Evolutionary conservation across 2,113 vertebrate genomes (phyloP).

Genomic region (Elanoides forficatus): DNA sequence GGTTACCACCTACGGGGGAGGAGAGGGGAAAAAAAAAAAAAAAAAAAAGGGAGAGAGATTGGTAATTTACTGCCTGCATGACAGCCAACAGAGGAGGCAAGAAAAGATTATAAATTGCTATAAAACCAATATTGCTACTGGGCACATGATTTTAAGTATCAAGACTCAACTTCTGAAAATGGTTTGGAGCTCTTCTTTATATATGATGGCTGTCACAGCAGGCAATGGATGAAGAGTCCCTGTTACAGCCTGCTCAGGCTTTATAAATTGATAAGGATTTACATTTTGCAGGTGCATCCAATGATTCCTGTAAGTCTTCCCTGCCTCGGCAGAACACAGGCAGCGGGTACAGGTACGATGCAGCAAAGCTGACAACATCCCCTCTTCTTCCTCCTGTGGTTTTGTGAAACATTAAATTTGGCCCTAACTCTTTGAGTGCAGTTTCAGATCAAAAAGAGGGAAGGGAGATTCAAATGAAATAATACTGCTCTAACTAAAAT

Average conservation of each 20-base stretch:
- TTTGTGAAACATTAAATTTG: not conserved
- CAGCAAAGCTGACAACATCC: not conserved
- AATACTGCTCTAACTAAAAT: not conserved
- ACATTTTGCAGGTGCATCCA: not conserved
- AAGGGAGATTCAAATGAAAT: not conserved
- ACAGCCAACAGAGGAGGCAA: not conserved
- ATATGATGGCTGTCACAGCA: not conserved
- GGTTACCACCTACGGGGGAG: not conserved
- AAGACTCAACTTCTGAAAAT: not conserved
- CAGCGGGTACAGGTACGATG: accelerated
- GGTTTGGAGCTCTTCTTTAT: not conserved
- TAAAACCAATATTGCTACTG: not conserved
- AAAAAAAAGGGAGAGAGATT: not conserved
- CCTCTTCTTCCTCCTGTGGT: not conserved
- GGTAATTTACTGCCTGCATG: not conserved
- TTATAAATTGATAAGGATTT: not conserved
- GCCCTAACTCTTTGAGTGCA: not conserved
- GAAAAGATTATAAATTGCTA: not conserved
- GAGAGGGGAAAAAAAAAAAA: too few relatives aligned
- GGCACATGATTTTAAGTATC: not conserved
- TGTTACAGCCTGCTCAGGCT: not conserved
- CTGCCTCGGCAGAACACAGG: not conserved
- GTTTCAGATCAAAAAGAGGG: not conserved
- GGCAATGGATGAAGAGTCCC: not conserved
- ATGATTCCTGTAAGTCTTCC: not conserved